Conservation (phyloP, 2,113 vertebrate genomes). For the Cryptomyrus ogoouensis region DNA sequence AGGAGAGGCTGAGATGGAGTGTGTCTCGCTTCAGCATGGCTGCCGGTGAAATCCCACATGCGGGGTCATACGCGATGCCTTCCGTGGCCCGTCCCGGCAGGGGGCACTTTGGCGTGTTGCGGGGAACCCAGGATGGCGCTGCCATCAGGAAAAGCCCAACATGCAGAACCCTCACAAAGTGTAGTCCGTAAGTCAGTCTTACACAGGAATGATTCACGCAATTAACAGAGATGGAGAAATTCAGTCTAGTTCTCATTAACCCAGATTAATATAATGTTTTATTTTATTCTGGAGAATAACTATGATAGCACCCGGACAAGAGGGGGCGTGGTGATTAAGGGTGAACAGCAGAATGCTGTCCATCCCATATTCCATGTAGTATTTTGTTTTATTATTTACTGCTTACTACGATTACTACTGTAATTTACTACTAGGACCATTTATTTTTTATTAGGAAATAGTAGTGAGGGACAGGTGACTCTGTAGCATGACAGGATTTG, state of each 20-base stretch:
- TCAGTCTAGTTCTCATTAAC: neutral
- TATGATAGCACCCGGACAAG: neutral
- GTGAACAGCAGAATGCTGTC: neutral
- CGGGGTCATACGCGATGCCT: neutral
- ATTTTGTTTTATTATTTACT: neutral
- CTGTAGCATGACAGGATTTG: neutral
- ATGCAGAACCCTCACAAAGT: neutral
- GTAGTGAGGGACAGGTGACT: neutral
- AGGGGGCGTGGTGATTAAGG: neutral
- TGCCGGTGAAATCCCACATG: neutral
- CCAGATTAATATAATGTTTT: neutral
- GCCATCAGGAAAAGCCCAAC: neutral
- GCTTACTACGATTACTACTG: too few relatives aligned
- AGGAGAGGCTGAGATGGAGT: conserved; percentile 14
- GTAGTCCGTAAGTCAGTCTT: neutral
- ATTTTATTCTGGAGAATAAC: neutral
- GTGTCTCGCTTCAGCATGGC: conserved; percentile 21
- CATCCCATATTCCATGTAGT: neutral
- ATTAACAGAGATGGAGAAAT: neutral
- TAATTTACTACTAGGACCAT: too few relatives aligned
- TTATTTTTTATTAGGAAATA: neutral
- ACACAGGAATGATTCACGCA: neutral
- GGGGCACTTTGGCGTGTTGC: neutral
- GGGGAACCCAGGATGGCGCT: neutral
- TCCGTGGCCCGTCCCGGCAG: neutral